These are phyloP conservation scores for Megaceryle maxima DNA, from an alignment of 2,113 vertebrate species.

Conservation along the genomic window DNA sequence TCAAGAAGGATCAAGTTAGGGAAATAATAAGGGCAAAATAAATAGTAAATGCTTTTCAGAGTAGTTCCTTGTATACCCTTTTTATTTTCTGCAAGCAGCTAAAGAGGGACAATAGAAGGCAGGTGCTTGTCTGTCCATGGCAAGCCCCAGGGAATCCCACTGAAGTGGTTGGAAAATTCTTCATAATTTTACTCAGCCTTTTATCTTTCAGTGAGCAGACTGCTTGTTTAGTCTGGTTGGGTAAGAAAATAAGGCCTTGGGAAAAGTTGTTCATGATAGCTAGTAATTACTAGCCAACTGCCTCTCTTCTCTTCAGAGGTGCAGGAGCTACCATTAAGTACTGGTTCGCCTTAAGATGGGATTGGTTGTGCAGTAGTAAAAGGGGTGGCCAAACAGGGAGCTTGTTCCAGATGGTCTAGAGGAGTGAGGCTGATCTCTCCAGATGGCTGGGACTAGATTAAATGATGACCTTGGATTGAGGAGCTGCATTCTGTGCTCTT, in stretches of 20 bases:
- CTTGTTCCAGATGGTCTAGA: not conserved
- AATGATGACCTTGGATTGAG: not conserved
- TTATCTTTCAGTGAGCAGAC: not conserved
- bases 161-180: not conserved
- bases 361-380: not conserved
- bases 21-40: not conserved
- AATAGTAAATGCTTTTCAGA: not conserved
- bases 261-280: not conserved
- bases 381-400: not conserved
- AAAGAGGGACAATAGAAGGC: not conserved
- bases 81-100: not conserved
- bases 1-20: not conserved
- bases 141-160: not conserved
- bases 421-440: not conserved
- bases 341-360: not conserved
- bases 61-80: not conserved
- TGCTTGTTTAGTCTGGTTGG: not conserved
- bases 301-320: not conserved
- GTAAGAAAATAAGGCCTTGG: not conserved
- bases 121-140: not conserved
- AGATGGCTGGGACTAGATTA: not conserved
- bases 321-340: not conserved
- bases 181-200: not conserved
- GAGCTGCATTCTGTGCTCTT: not conserved
- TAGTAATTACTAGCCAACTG: not conserved